These are phyloP conservation scores for Nixonia krombeini DNA, from an alignment of 1,140 invertebrate genomes.

Conservation along the genomic window DNA sequence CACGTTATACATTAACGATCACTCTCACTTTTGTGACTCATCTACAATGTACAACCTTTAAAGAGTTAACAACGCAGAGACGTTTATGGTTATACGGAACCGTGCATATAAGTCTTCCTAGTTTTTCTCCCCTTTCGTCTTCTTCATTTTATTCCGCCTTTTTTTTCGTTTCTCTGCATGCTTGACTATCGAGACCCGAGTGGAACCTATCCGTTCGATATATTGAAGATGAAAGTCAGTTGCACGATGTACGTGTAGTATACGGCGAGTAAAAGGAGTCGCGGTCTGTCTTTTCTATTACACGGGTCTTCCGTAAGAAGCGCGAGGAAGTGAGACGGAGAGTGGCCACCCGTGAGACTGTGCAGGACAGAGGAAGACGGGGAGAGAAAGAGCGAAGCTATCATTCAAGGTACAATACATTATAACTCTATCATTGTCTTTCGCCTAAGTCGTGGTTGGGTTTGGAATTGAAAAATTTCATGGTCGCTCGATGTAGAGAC, in stretches of 20 bases:
- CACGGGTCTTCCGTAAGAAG: not conserved
- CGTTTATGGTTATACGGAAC: constrained; percentile 11
- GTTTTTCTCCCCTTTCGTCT: not conserved
- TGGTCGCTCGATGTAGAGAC: too few relatives aligned
- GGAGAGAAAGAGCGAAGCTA: constrained; percentile 6
- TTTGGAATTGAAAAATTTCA: too few relatives aligned
- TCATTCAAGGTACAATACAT: constrained; percentile 12
- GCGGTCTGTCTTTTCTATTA: constrained; percentile 14
- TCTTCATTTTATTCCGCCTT: constrained; percentile 5
- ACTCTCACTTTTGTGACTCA: constrained; percentile 43
- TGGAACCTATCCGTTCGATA: constrained; percentile 27
- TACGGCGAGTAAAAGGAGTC: constrained; percentile 19
- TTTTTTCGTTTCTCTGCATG: constrained; percentile 16
- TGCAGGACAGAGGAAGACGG: not conserved
- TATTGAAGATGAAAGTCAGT: constrained; percentile 34
- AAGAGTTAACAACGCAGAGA: constrained; percentile 28
- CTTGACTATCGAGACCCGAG: constrained; percentile 10
- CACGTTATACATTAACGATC: constrained; percentile 30
- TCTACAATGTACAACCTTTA: constrained; percentile 16
- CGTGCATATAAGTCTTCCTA: constrained; percentile 4
- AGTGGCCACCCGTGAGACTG: too few relatives aligned
- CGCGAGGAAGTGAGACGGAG: too few relatives aligned
- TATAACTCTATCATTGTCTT: too few relatives aligned
- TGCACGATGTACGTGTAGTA: constrained; percentile 8
- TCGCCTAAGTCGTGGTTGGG: too few relatives aligned